A percentile compares a stretch with the other conserved stretches of the same genome.
These are phyloP conservation scores for Synaphobranchus kaupii DNA, from an alignment of 2,797 vertebrate species.

Conservation along the genomic window DNA sequence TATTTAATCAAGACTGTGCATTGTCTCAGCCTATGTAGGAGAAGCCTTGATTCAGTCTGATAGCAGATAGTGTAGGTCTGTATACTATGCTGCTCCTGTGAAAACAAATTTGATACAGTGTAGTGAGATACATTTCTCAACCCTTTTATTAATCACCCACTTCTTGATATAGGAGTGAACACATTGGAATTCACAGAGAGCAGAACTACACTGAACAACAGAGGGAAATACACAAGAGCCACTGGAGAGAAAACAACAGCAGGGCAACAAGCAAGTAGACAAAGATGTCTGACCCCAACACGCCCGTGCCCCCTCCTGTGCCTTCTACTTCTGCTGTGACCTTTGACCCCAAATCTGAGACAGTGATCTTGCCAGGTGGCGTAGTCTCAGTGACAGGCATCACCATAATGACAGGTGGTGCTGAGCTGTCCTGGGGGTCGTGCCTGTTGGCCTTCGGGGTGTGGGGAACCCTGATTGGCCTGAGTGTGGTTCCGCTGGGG, in stretches of 20 bases:
- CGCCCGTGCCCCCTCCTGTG: slow-evolving; percentile 52
- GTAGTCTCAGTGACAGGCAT: slow-evolving; percentile 73
- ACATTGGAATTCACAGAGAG: not conserved
- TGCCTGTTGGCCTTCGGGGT: slow-evolving; percentile 74
- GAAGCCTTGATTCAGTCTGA: not conserved
- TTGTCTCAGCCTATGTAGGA: not conserved
- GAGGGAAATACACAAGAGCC: slow-evolving; percentile 14
- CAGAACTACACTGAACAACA: not conserved
- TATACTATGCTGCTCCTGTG: not conserved
- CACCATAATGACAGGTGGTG: slow-evolving; percentile 72
- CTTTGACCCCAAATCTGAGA: slow-evolving; percentile 66
- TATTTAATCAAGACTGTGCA: not conserved
- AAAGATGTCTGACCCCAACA: slow-evolving; percentile 48
- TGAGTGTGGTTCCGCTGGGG: slow-evolving; percentile 71
- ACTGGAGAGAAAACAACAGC: not conserved
- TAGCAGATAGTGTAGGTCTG: not conserved
- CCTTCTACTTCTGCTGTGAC: slow-evolving; percentile 55
- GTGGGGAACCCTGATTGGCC: slow-evolving; percentile 71
- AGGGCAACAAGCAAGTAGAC: slow-evolving; percentile 31
- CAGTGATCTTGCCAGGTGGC: slow-evolving; percentile 65
- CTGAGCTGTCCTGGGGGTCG: slow-evolving; percentile 72
- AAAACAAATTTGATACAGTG: not conserved
- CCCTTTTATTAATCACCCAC: not conserved
- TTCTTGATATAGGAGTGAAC: slow-evolving; percentile 18
- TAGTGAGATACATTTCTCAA: not conserved